phyloP scores from a whole-genome alignment of 2,797 vertebrate species.

The Poecile montanus region DNA sequence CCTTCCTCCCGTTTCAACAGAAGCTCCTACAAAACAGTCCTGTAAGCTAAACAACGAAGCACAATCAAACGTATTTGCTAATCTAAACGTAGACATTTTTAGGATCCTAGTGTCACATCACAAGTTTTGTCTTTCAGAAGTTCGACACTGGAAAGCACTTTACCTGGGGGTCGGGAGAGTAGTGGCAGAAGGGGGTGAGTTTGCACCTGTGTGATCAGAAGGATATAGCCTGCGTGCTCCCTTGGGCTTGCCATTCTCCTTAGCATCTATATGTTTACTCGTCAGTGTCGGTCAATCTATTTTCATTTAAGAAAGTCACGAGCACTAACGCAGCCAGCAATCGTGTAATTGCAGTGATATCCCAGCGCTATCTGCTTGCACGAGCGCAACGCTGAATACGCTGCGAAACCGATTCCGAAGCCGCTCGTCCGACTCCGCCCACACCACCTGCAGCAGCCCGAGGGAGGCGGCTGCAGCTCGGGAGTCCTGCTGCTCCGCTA shows the following conservation, averaged over 20 bases:
- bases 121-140: background rate
- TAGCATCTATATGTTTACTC: fast-evolving
- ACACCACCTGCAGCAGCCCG: background rate
- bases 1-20: background rate
- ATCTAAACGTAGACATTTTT: background rate
- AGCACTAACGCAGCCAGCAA: background rate
- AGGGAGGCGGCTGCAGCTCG: background rate
- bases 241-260: background rate
- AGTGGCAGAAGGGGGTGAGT: background rate
- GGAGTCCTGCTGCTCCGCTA: background rate
- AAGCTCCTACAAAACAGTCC: background rate
- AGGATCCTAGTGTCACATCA: background rate
- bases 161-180: fast-evolving
- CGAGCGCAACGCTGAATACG: background rate
- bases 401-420: background rate
- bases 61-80: background rate
- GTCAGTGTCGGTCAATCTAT: fast-evolving
- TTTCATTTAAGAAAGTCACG: too few species aligned
- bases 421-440: background rate
- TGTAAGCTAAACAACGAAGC: background rate
- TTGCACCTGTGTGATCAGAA: background rate
- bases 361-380: fast-evolving
- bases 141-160: too few species aligned
- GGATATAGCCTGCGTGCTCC: fast-evolving
- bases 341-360: fast-evolving